Evolutionary conservation across 2,888 invertebrate species (phyloP), one percentile per base, ranked within the genome.

Genomic region (Poecilus cupreus): DNA sequence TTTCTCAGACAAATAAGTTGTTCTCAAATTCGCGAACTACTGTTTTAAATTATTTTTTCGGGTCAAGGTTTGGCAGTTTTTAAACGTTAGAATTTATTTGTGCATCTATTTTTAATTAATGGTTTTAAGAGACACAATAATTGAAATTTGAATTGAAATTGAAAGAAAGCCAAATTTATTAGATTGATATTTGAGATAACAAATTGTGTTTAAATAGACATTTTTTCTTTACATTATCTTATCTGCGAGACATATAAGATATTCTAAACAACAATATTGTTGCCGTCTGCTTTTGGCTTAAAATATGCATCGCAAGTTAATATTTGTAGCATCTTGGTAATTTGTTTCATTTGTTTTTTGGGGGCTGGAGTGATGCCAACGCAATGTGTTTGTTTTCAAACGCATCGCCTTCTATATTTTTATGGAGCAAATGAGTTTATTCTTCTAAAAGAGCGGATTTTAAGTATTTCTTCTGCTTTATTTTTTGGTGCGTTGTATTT

Each of bases 351-450:
- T 68, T 70, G 64, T 60, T 60, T 77, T 72, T 70, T 32, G 57
- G 24, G 4, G 60, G 26, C 39, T 80, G 80, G 80, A 70, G 18
- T 20, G 22, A 70, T 37, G 80, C 80, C 80, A 80, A 80, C 22
- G 37, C 80, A 54, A 72, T 80, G 80, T 80, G 72, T 72, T 80
- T 80, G 72, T 80, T 72, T 72, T 70, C 72, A 72, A 70, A 54
- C 32, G 54, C 72, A 72, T 49, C 22, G 37, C 77, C 20, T 8
- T 60, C 77, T 24, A 46, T 54, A 72, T 72, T 80, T 80, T 80
- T 72, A 80, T 80, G 72, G 13, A 70, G 57, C 68, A 80, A 79
- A 80, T 80, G 72, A 80, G 51, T 80, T 80, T 80, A 80, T 80
- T 80, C 57, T 60, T 54, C 72, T 70, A 39, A 72, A 80, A 51